A percentile compares a stretch with the other conserved stretches of the same genome.
These are phyloP conservation scores for Zeuzera pyrina DNA, from an alignment of 2,888 invertebrate genomes.

Conservation along the genomic window DNA sequence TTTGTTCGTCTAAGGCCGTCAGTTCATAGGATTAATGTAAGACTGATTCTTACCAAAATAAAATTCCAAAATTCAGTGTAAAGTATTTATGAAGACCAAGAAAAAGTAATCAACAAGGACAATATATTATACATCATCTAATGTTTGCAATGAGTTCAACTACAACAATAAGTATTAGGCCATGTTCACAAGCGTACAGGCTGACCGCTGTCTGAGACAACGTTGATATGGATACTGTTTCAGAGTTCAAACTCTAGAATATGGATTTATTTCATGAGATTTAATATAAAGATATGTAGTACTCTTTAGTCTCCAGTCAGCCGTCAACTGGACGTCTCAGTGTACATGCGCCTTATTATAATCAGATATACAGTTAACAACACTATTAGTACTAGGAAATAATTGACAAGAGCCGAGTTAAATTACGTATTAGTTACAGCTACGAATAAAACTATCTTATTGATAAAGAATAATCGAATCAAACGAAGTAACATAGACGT, in stretches of 20 bases:
- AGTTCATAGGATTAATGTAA: too few relatives aligned
- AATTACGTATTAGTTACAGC: neutral
- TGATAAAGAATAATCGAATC: too few relatives aligned
- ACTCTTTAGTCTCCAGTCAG: too few relatives aligned
- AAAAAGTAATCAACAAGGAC: slow-evolving; percentile 50
- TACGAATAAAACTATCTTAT: too few relatives aligned
- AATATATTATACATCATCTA: slow-evolving; percentile 67
- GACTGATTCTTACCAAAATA: too few relatives aligned
- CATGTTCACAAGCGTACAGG: slow-evolving; percentile 16
- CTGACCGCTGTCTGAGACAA: slow-evolving; percentile 17
- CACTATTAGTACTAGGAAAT: slow-evolving; percentile 42
- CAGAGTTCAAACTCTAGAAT: too few relatives aligned
- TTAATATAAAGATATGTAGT: too few relatives aligned
- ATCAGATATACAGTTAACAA: slow-evolving; percentile 43
- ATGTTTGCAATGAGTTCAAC: slow-evolving; percentile 58
- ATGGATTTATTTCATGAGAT: too few relatives aligned
- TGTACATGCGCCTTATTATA: slow-evolving; percentile 25
- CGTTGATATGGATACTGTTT: slow-evolving; percentile 1
- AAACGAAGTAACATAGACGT: too few relatives aligned
- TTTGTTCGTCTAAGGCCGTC: too few relatives aligned
- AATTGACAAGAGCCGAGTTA: slow-evolving; percentile 44
- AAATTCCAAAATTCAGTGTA: slow-evolving; percentile 41
- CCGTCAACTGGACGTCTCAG: too few relatives aligned
- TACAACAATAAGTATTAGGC: slow-evolving; percentile 57
- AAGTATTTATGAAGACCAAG: slow-evolving; percentile 71